A percentile compares a stretch with the other conserved stretches of the same genome.
Evolutionary conservation across 2,797 vertebrate species (phyloP).

Genomic region (Holocentrus rufus): DNA sequence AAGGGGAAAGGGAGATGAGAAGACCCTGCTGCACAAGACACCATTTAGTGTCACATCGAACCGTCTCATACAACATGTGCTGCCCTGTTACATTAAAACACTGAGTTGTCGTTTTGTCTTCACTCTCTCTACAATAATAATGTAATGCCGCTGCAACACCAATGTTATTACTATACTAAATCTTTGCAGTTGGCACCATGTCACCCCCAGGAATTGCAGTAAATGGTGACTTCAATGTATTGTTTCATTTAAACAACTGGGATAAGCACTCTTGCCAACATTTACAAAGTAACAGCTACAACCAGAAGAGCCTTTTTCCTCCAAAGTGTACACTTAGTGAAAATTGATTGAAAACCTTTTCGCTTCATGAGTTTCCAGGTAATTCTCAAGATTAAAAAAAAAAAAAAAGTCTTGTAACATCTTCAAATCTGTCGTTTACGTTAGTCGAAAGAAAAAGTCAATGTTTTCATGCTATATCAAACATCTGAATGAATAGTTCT

Average conservation of each 20-base stretch:
- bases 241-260: background rate
- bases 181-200: background rate
- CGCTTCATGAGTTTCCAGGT: too few species aligned
- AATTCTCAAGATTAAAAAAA: too few species aligned
- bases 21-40: constrained; percentile 32
- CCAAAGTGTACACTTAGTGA: too few species aligned
- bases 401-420: too few species aligned
- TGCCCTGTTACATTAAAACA: background rate
- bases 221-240: background rate
- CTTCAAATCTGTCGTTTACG: too few species aligned
- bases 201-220: background rate
- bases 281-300: background rate
- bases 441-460: background rate
- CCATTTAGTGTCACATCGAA: constrained; percentile 38
- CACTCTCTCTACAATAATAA: background rate
- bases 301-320: background rate
- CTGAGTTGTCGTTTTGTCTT: background rate
- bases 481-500: too few species aligned
- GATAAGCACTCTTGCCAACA: background rate
- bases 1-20: constrained; percentile 41
- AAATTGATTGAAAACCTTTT: too few species aligned
- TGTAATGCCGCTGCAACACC: background rate
- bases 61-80: constrained; percentile 8
- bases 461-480: background rate
- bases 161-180: constrained; percentile 2